A percentile compares a stretch with the other conserved stretches of the same genome.
Evolutionary conservation across 2,797 vertebrate genomes (phyloP).

Genomic region (Agapornis canus): DNA sequence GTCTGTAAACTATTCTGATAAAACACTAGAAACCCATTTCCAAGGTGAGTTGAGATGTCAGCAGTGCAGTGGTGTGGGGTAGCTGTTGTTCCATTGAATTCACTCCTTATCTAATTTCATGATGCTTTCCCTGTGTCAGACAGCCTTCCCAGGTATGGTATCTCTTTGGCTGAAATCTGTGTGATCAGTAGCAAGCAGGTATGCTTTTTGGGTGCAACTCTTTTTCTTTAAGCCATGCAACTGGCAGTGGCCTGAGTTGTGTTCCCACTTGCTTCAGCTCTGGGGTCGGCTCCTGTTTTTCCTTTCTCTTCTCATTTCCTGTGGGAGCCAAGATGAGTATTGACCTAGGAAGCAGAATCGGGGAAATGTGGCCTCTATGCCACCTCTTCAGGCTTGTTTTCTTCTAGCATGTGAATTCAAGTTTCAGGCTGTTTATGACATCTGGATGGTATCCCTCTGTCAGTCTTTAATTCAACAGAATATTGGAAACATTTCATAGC

Average conservation of each 20-base stretch:
- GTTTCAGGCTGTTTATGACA: not conserved
- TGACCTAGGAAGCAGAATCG: not conserved
- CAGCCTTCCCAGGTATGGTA: not conserved
- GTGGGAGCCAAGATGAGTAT: not conserved
- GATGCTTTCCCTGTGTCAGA: not conserved
- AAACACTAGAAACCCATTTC: not conserved
- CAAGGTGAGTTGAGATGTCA: not conserved
- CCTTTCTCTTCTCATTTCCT: not conserved
- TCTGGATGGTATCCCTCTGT: not conserved
- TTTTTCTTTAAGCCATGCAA: not conserved
- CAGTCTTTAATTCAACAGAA: not conserved
- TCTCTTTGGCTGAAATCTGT: not conserved
- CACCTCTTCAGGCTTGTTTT: not conserved
- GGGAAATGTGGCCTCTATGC: not conserved
- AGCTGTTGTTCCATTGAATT: not conserved
- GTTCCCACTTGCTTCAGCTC: not conserved
- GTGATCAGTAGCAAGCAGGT: not conserved
- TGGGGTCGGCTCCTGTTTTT: not conserved
- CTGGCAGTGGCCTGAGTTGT: not conserved
- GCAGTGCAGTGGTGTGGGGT: not conserved
- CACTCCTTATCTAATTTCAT: not conserved
- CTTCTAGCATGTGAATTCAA: not conserved
- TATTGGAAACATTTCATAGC: not conserved
- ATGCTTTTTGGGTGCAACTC: rapidly evolving
- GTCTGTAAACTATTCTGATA: not conserved